These are phyloP conservation scores for Ahaetulla prasina DNA, from an alignment of 2,113 vertebrate genomes.

Conservation along the genomic window DNA sequence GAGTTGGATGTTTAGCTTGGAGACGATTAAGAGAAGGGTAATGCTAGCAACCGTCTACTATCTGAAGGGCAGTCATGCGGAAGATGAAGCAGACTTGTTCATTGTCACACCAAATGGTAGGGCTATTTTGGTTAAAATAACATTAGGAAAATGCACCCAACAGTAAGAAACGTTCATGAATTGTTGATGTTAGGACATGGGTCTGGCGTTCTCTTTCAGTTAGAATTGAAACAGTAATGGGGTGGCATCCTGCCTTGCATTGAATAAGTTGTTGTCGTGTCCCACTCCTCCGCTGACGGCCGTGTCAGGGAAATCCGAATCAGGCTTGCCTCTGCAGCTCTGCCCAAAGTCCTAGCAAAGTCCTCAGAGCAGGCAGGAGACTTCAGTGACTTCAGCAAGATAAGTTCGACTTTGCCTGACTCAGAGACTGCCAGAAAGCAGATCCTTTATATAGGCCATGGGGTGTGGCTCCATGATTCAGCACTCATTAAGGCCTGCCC, in stretches of 20 bases:
- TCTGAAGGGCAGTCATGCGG: background rate
- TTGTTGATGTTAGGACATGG: background rate
- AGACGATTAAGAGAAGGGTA: background rate
- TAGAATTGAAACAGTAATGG: background rate
- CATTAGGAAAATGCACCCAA: background rate
- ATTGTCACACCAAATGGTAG: background rate
- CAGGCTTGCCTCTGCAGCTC: too few relatives aligned
- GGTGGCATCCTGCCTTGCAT: background rate
- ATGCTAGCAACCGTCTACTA: background rate
- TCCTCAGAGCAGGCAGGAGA: too few relatives aligned
- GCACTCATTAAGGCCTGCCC: too few relatives aligned
- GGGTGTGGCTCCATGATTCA: too few relatives aligned
- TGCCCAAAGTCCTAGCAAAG: too few relatives aligned
- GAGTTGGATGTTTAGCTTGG: background rate
- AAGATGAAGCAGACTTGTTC: background rate
- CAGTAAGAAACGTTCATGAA: background rate
- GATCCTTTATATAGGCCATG: too few relatives aligned
- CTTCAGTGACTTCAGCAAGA: too few relatives aligned
- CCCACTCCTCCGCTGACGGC: too few relatives aligned
- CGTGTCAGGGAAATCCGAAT: too few relatives aligned
- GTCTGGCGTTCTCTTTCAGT: background rate
- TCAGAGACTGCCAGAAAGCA: too few relatives aligned
- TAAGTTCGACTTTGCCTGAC: too few relatives aligned
- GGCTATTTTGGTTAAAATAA: background rate
- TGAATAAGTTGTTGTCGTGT: background rate